Base-by-base conservation (phyloP, 37 sponge, comb jelly and placozoan genomes). In the Lycopodina hypogea region DNA sequence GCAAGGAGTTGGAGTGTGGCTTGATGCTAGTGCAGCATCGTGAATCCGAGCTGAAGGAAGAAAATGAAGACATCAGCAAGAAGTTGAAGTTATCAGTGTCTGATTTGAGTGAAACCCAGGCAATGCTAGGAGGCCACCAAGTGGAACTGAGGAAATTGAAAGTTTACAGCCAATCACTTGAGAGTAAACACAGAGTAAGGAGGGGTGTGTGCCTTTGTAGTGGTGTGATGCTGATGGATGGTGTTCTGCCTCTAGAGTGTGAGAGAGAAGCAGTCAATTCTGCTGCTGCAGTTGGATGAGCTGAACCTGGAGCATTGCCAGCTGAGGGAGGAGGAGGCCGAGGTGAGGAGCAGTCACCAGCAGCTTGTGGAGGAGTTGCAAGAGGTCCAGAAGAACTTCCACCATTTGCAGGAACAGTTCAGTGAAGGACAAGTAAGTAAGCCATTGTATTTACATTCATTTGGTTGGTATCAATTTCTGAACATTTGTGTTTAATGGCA, bases 211-310 rank as follows among this genome's bases (percentile, higher is more conserved):
- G n/a, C n/a, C n/a, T n/a, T 17, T 12, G n/a, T 56, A 17, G 7
- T 74, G 36, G 26, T 19, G 8, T 26, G 18, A 30, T 33, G 28
- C 26, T 32, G 17, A 26, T 19, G 11, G 11, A 28, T 32, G 29
- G 41, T 41, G 4, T 41, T 39, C 24, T 42, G 6, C 22, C 26
- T 70, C 71, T 60, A 70, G 71, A 45, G 48, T 1, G 48, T 70
- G 48, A 41, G 35, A 70, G n/a, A 12, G 33, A 87, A 81, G 61
- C 81, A 87, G 30, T 60, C 85, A n/a, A 23, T 22, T 1, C 36
- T 87, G 61, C 45, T 87, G 77, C 4, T 6, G 0, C 68, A 68
- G 24, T 58, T 89, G 41, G 85, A 75, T 55, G 77, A 84, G 64
- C 33, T 84, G 57, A 76, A 75, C 28, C 39, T 64, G 35, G 80